phyloP scores from a whole-genome alignment of 2,888 invertebrate genomes.

The Coelinius sp. region DNA sequence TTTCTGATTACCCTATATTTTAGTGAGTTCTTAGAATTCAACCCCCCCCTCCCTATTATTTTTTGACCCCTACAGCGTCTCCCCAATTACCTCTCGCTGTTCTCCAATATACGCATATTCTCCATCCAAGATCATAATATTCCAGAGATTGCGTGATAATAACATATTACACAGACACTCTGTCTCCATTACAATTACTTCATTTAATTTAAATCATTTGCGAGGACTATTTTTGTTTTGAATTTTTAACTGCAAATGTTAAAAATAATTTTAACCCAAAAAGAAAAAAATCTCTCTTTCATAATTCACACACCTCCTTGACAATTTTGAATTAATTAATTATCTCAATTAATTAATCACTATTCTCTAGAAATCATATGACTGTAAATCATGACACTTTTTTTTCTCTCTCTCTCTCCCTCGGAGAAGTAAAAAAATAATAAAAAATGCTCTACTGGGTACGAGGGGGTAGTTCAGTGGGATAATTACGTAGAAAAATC shows the following conservation, averaged over 20 bases:
- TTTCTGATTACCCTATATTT: background rate
- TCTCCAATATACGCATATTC: conserved; percentile 38
- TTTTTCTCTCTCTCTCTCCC: too few relatives aligned
- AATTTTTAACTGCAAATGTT: too few relatives aligned
- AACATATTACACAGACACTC: conserved; percentile 56
- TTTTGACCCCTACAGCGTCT: conserved; percentile 3
- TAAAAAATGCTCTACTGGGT: background rate
- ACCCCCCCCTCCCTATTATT: background rate
- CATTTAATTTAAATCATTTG: background rate
- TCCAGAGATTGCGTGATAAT: conserved; percentile 63
- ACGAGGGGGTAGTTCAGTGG: conserved; percentile 3
- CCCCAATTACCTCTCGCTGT: conserved; percentile 26
- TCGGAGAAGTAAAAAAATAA: background rate
- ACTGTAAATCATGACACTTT: background rate
- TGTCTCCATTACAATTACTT: conserved; percentile 24
- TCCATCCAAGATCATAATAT: conserved; percentile 53
- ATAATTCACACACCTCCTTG: conserved; percentile 24
- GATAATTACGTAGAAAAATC: conserved; percentile 31
- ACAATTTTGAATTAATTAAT: background rate
- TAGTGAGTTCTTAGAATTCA: background rate
- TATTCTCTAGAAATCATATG: background rate
- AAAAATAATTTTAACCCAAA: too few relatives aligned
- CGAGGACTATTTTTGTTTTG: background rate
- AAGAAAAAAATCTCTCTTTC: conserved; percentile 9
- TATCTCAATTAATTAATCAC: background rate